A percentile compares a stretch with the other conserved stretches of the same genome.
Evolutionary conservation across 2,797 vertebrate genomes (phyloP).

Genomic region (Cyprinella venusta): DNA sequence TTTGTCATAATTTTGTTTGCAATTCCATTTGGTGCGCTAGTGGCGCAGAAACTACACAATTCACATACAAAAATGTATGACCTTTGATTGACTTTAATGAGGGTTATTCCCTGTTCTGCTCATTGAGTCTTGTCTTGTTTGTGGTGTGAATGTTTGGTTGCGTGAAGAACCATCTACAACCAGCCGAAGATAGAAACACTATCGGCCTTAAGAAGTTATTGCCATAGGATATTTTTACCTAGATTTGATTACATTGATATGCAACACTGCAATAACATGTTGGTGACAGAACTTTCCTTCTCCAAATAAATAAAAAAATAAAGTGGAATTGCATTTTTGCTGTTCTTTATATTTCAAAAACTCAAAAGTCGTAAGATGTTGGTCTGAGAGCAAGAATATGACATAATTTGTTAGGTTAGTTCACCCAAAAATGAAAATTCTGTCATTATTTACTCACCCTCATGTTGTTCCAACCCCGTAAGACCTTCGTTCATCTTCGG

Average conservation of each 20-base stretch:
- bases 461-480: too few species aligned
- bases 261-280: slow-evolving; percentile 76
- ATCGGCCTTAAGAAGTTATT: slow-evolving; percentile 76
- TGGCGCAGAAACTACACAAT: background rate
- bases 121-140: slow-evolving; percentile 14
- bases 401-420: background rate
- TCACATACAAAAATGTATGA: background rate
- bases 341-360: slow-evolving; percentile 29
- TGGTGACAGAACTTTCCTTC: slow-evolving; percentile 71
- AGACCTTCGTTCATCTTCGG: too few species aligned
- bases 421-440: too few species aligned
- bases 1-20: background rate
- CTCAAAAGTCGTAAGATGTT: background rate
- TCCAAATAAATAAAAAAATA: slow-evolving; percentile 74
- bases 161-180: slow-evolving; percentile 61
- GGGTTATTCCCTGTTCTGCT: slow-evolving; percentile 8
- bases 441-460: too few species aligned
- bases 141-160: slow-evolving; percentile 35
- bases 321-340: slow-evolving; percentile 33
- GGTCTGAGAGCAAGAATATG: background rate
- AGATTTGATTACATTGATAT: slow-evolving; percentile 74
- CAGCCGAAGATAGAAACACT: slow-evolving; percentile 67
- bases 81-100: slow-evolving; percentile 6
- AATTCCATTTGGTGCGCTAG: background rate
- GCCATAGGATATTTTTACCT: slow-evolving; percentile 71